Evolutionary conservation across 92 coral and sea anemone species (phyloP), one percentile per base, ranked within the genome.

Genomic region (Umimayanthus kanabou): DNA sequence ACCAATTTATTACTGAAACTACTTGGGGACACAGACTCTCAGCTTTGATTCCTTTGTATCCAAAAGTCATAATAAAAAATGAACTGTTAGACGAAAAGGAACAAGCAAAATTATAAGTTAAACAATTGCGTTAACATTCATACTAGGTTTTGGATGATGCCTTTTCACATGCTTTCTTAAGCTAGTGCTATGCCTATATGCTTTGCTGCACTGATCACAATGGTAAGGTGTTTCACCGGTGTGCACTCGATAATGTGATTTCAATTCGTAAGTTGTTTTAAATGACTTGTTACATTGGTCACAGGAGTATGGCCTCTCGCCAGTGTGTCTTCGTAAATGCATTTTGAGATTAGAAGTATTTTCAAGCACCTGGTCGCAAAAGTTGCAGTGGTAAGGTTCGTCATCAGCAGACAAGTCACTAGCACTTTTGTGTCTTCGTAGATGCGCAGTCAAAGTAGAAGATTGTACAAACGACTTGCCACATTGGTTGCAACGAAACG

Each of bases 401-500:
- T 57, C 66, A 20, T 57, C 66, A 10, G 13, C 1, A 20, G 79
- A 37, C 4, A 75, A 11, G 20, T 39, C 25, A 10, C 0, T 39
- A 9, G 16, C 49, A 11, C 20, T 75, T 25, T 75, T 75, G 50
- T 75, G 79, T 37, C 25, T 37, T 3, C 79, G 47, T 1, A 50
- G 22, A 80, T 80, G 84, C n/a, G 39, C 18, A 3, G 22, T 55
- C 5, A 80, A 69, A 25, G 9, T 58, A 18, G 84, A 53, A 53
- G 70, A 80, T 23, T 29, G 66, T 33, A 7, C 42, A 55, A 80
- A 80, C 10, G 71, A 29, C 45, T 49, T 80, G 28, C 28, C 49
- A 53, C 84, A 80, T 1, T 80, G 84, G 33, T n/a, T n/a, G 23
- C 84, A 80, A 23, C 42, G 70, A 33, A 15, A 80, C 25, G 84